Conservation (phyloP, 2,113 vertebrate species). For the Mixornis gularis region DNA sequence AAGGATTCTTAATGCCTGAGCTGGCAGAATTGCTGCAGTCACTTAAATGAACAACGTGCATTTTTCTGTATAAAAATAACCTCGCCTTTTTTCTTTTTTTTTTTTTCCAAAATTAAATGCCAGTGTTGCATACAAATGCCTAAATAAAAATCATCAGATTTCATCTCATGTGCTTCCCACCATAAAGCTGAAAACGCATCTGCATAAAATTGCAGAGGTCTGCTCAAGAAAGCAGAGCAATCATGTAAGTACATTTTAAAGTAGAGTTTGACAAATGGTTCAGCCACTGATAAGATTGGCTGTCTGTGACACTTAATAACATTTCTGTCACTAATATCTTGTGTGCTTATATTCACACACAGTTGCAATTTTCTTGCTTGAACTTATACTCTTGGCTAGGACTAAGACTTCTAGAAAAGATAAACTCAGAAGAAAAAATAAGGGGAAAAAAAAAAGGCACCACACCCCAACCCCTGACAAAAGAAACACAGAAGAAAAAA, state of each 20-base stretch:
- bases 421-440: background rate
- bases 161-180: background rate
- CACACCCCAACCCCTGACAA: rapidly evolving
- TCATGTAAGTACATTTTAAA: background rate
- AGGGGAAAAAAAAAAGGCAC: rapidly evolving
- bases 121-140: slow-evolving; percentile 4
- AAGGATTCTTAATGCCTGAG: slow-evolving; percentile 21
- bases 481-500: background rate
- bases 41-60: slow-evolving; percentile 4
- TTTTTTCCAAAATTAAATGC: background rate
- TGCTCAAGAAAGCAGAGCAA: slow-evolving; percentile 17
- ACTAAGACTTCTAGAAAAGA: background rate
- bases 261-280: background rate
- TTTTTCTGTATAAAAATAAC: slow-evolving; percentile 30
- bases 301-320: background rate
- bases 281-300: background rate
- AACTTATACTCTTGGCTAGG: background rate
- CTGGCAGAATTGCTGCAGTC: slow-evolving; percentile 11
- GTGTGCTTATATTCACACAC: background rate
- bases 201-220: slow-evolving; percentile 32
- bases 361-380: background rate
- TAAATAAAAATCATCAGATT: slow-evolving; percentile 28
- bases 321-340: background rate
- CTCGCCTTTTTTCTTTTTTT: background rate
- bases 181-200: background rate